phyloP scores from a whole-genome alignment of 2,888 invertebrate genomes.

The Ochropacha duplaris region DNA sequence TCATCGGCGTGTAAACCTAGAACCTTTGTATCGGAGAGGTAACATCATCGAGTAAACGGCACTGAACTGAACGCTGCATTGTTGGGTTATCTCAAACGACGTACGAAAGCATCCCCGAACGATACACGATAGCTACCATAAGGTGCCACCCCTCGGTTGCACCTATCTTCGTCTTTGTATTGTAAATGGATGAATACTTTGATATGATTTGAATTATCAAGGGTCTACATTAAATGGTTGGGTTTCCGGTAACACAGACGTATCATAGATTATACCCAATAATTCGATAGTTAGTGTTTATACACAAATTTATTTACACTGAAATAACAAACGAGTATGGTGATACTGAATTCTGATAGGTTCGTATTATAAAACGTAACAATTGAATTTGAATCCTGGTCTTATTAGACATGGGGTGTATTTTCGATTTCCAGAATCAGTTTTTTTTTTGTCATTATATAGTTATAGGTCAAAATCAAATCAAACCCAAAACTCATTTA shows the following conservation, averaged over 20 bases:
- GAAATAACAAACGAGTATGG: neutral
- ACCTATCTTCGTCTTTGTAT: neutral
- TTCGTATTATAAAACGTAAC: neutral
- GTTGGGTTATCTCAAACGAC: conserved; percentile 69
- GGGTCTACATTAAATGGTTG: conserved; percentile 36
- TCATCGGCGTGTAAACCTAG: conserved; percentile 25
- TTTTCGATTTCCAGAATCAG: too few species aligned
- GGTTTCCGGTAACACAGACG: conserved; percentile 9
- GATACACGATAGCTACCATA: conserved; percentile 50
- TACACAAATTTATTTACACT: neutral
- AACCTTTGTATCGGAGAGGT: conserved; percentile 32
- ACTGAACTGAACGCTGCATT: conserved; percentile 63
- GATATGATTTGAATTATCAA: conserved; percentile 39
- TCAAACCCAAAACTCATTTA: too few species aligned
- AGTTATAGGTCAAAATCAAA: too few species aligned
- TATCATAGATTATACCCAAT: neutral
- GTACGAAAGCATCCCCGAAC: conserved; percentile 23
- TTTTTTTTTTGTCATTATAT: too few species aligned
- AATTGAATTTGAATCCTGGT: too few species aligned
- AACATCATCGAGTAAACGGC: conserved; percentile 65
- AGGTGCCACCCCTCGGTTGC: conserved; percentile 23
- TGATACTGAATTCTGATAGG: neutral
- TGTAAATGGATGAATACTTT: conserved; percentile 14
- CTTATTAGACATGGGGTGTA: too few species aligned
- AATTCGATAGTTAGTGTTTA: neutral